Evolutionary conservation across 2,113 vertebrate genomes (phyloP), one percentile per base, ranked within the genome.

Genomic region (Cromileptes altivelis): DNA sequence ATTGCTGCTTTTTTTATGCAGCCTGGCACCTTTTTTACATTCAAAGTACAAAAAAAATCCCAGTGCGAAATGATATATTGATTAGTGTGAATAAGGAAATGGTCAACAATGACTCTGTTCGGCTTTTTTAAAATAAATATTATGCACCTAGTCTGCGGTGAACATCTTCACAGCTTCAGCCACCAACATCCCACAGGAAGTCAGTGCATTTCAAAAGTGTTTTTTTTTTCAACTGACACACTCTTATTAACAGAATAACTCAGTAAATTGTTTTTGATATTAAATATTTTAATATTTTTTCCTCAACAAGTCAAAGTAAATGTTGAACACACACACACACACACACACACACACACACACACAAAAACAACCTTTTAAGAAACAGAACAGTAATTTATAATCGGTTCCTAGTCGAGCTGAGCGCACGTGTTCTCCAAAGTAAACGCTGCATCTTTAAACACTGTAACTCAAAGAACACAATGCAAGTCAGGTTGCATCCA

Each of bases 381-480:
- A 79, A 47, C 53, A 79, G 42, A 0, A 10, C 17, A 60, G 19
- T 65, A n/a, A 72, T 87, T 72, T 63, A 80, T 78, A 14, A 70
- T 56, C 45, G 1, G 27, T 30, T 37, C 25, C 8, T 57, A 50
- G 80, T 70, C 9, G 49, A 81, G 79, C 73, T 12, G 10, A 53
- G 67, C 49, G 17, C 75, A 42, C 58, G 57, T 69, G 25, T 60
- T 64, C 57, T 58, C 68, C 58, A 58, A 84, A 57, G 60, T 77
- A 86, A 83, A 64, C 70, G 64, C 21, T 42, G 27, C 9, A 40
- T 40, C 55, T 50, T 71, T 30, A 85, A 85, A 57, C 65, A 81
- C 60, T 63, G 67, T 78, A 80, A 75, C 67, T 88, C 3, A 84
- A 37, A 61, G 11, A 62, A 14, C 4, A 33, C 58, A 21, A 30